A percentile compares a stretch with the other conserved stretches of the same genome.
Conservation (phyloP, 2,797 vertebrate genomes). For the Oophaga sylvatica region DNA sequence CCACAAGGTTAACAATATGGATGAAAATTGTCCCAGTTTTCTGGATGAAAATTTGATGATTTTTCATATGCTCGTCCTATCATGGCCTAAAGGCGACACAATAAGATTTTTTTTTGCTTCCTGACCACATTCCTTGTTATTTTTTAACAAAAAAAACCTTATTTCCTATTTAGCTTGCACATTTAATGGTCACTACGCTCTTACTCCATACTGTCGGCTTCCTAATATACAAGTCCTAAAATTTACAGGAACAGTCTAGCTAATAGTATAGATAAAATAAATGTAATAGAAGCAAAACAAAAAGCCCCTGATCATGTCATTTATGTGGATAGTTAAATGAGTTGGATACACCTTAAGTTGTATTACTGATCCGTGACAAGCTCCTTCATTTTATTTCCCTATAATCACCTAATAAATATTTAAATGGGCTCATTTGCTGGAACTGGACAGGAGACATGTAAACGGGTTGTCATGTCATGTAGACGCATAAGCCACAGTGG, state of each 20-base stretch:
- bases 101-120: not conserved
- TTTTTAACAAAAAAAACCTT: not conserved
- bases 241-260: constrained; percentile 70
- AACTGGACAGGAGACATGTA: constrained; percentile 83
- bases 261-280: constrained; percentile 72
- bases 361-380: constrained; percentile 64
- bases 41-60: too few species aligned
- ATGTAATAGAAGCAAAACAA: not conserved
- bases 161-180: too few species aligned
- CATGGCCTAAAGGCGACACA: not conserved
- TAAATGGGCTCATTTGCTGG: constrained; percentile 81
- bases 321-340: constrained; percentile 71
- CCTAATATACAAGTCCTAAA: constrained; percentile 70
- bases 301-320: not conserved
- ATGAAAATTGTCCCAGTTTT: too few species aligned
- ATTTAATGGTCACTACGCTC: not conserved
- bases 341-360: constrained; percentile 73
- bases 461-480: constrained; percentile 88
- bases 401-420: constrained; percentile 85
- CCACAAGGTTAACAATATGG: too few species aligned
- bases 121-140: not conserved
- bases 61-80: too few species aligned
- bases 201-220: constrained; percentile 55
- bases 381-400: constrained; percentile 78
- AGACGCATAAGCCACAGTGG: constrained; percentile 83